These are phyloP conservation scores for Hyaena hyaena DNA, from an alignment of 2,113 vertebrate species.

Conservation along the genomic window DNA sequence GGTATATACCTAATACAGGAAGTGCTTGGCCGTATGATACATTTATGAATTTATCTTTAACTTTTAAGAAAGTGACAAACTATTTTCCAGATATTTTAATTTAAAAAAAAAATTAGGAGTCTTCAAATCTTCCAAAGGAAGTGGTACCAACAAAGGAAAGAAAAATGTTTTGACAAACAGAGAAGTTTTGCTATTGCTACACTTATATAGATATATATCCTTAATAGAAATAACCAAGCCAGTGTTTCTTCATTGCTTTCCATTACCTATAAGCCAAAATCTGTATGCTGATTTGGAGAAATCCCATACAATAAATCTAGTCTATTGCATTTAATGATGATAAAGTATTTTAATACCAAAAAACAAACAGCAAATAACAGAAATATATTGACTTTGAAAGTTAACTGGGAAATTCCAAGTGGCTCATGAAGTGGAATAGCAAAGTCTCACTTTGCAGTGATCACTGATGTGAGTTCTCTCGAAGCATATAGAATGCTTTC, in stretches of 20 bases:
- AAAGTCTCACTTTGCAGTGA: background rate
- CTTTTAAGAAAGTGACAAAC: background rate
- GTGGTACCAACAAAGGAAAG: background rate
- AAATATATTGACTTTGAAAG: slow-evolving; percentile 36
- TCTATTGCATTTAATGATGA: background rate
- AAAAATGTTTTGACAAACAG: background rate
- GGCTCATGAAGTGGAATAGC: slow-evolving; percentile 3
- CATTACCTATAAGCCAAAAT: background rate
- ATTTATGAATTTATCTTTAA: background rate
- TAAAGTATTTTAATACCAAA: background rate
- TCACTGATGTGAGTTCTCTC: slow-evolving; percentile 47
- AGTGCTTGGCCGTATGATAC: background rate
- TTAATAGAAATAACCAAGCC: background rate
- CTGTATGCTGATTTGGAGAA: background rate
- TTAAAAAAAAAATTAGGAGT: background rate
- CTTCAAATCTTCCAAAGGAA: background rate
- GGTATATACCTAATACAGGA: background rate
- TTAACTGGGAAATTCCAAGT: slow-evolving; percentile 57
- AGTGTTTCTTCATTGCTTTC: background rate
- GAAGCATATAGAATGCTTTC: background rate
- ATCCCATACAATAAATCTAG: background rate
- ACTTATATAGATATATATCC: background rate
- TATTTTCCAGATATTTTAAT: background rate
- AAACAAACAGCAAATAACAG: background rate
- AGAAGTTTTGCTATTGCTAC: background rate